Percentiles rank a stretch among this genome's conserved stretches.
Evolutionary conservation across 2,888 invertebrate genomes (phyloP).

Genomic region (Athrips mouffetella): DNA sequence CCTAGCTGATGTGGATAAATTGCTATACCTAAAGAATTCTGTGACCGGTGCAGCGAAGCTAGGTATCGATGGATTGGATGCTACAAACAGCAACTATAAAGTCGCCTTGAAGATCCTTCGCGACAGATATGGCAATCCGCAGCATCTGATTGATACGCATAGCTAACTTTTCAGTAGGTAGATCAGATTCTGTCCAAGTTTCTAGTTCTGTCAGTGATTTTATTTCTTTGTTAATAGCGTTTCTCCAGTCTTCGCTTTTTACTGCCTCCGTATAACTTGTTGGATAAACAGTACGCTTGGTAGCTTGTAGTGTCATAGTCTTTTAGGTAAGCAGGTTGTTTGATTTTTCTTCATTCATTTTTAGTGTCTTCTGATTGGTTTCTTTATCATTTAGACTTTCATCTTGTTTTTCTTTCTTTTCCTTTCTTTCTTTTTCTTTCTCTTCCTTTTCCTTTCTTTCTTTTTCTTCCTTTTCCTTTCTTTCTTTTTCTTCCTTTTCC

Average conservation of each 20-base stretch:
- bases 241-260: constrained; percentile 12
- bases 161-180: constrained; percentile 16
- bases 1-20: not conserved
- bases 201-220: not conserved
- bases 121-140: constrained; percentile 15
- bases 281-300: constrained; percentile 13
- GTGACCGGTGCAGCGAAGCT: not conserved
- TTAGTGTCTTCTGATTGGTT: not conserved
- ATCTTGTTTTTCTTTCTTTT: too few species aligned
- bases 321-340: not conserved
- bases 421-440: too few species aligned
- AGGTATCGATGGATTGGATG: not conserved
- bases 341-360: constrained; percentile 6
- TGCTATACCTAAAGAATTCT: not conserved
- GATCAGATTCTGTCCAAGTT: constrained; percentile 3
- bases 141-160: constrained; percentile 21
- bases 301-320: constrained; percentile 12
- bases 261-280: too few species aligned
- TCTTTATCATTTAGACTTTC: constrained; percentile 4
- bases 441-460: too few species aligned
- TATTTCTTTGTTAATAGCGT: constrained; percentile 5
- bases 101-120: constrained; percentile 21
- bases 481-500: constrained; percentile 10
- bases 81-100: not conserved
- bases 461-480: not conserved